phyloP scores from a whole-genome alignment of 1,140 invertebrate species.

The Gryon sp. region DNA sequence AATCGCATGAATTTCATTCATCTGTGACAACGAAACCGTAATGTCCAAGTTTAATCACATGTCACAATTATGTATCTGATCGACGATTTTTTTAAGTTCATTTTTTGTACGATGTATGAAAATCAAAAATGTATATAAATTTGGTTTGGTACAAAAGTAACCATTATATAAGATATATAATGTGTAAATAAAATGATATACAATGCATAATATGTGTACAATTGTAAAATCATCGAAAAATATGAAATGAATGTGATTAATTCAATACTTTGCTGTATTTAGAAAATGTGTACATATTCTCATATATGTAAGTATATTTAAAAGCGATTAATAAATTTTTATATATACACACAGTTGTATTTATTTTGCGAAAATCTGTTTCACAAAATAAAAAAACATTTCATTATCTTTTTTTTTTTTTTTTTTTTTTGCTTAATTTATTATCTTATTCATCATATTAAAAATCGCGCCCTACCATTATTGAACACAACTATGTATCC shows the following conservation, averaged over 20 bases:
- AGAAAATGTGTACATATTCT: conserved; percentile 42
- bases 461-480: conserved; percentile 9
- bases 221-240: not conserved
- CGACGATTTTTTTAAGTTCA: not conserved
- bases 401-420: not conserved
- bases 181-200: not conserved
- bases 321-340: conserved; percentile 51
- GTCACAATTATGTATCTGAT: not conserved
- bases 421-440: not conserved
- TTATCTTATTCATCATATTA: not conserved
- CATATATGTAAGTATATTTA: conserved; percentile 49
- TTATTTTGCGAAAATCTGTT: conserved; percentile 9
- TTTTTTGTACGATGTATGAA: no score
- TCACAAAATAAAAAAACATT: no score
- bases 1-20: conserved; percentile 21
- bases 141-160: no score
- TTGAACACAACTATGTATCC: conserved; percentile 41
- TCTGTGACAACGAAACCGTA: not conserved
- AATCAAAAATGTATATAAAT: no score
- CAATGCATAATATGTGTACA: not conserved
- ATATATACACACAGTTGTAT: conserved; percentile 26
- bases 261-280: conserved; percentile 25
- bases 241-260: conserved; percentile 24
- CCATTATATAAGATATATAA: no score
- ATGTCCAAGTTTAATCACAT: no score